These are phyloP conservation scores for Eulithis testata DNA, from an alignment of 2,888 invertebrate species.

Conservation along the genomic window DNA sequence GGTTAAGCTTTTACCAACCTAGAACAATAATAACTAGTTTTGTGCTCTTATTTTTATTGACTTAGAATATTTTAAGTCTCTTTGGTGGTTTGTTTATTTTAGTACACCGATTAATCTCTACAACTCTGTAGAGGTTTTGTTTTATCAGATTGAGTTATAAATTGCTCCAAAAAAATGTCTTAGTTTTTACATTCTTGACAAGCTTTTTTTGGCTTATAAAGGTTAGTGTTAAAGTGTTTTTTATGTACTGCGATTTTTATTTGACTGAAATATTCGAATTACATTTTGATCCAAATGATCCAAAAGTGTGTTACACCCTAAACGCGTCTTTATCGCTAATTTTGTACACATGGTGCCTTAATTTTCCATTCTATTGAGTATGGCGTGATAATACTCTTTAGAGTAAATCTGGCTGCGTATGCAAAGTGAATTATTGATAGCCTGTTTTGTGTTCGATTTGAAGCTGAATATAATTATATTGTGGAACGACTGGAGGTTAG, in stretches of 20 bases:
- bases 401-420: conserved; percentile 46
- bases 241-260: too few relatives aligned
- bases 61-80: too few relatives aligned
- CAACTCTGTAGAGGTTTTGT: too few relatives aligned
- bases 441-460: conserved; percentile 32
- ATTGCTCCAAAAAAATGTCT: too few relatives aligned
- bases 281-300: not conserved
- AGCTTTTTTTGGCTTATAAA: too few relatives aligned
- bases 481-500: conserved; percentile 3
- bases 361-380: conserved; percentile 59
- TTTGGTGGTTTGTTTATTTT: too few relatives aligned
- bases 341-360: conserved; percentile 56
- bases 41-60: not conserved
- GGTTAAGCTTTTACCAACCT: not conserved
- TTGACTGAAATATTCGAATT: too few relatives aligned
- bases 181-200: too few relatives aligned
- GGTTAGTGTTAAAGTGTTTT: too few relatives aligned
- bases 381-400: conserved; percentile 51
- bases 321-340: conserved; percentile 40
- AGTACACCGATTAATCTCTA: too few relatives aligned
- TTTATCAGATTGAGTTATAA: too few relatives aligned
- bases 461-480: conserved; percentile 11
- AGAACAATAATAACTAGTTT: not conserved
- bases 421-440: conserved; percentile 51
- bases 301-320: not conserved